Evolutionary conservation across 2,797 vertebrate species (phyloP).

Genomic region (Fistularia tabacaria): DNA sequence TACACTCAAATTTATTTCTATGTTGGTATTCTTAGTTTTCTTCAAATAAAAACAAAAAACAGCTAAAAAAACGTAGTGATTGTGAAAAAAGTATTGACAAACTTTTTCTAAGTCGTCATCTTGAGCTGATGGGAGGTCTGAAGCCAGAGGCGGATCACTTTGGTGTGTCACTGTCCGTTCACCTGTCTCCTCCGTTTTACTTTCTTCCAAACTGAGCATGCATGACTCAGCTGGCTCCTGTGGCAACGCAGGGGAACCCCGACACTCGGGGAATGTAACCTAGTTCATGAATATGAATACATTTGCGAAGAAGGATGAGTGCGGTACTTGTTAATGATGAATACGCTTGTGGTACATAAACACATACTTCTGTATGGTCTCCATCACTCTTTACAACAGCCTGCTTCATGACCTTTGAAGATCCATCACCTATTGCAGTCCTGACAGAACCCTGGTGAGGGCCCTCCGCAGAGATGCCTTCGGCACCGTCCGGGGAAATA

Average conservation of each 20-base stretch:
- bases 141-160: slow-evolving; percentile 79
- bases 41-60: too few relatives aligned
- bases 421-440: slow-evolving; percentile 73
- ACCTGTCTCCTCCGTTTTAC: slow-evolving; percentile 78
- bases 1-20: too few relatives aligned
- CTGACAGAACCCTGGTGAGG: slow-evolving; percentile 63
- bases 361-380: slow-evolving; percentile 83
- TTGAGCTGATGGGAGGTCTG: slow-evolving; percentile 84
- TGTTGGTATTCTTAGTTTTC: too few relatives aligned
- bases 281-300: slow-evolving; percentile 36
- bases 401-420: slow-evolving; percentile 85
- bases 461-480: slow-evolving; percentile 79
- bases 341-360: neutral
- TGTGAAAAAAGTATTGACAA: slow-evolving; percentile 10
- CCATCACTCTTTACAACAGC: slow-evolving; percentile 86
- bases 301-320: neutral
- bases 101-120: slow-evolving; percentile 94
- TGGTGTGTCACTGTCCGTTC: slow-evolving; percentile 80
- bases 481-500: slow-evolving; percentile 78
- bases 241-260: slow-evolving; percentile 56
- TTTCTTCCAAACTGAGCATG: slow-evolving; percentile 80
- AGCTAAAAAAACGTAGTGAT: too few relatives aligned
- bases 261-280: slow-evolving; percentile 83
- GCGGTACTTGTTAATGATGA: neutral
- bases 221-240: slow-evolving; percentile 69